Evolutionary conservation across 2,888 invertebrate genomes (phyloP).

Genomic region (Muscina levida): DNA sequence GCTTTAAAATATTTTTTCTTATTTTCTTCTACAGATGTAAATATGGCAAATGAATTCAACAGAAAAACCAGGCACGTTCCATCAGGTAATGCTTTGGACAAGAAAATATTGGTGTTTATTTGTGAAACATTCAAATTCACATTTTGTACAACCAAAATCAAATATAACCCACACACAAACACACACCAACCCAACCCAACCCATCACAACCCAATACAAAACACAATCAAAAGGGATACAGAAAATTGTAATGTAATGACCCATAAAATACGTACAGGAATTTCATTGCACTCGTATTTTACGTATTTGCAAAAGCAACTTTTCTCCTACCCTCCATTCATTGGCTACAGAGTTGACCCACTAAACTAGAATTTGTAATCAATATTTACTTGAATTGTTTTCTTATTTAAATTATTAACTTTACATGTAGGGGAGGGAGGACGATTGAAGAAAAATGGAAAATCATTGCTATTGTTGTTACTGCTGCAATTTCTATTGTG

Average conservation of each 20-base stretch:
- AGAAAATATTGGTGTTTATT: slow-evolving; percentile 55
- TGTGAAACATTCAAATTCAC: slow-evolving; percentile 43
- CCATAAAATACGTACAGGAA: slow-evolving; percentile 36
- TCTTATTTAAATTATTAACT: slow-evolving; percentile 37
- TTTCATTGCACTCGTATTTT: neutral
- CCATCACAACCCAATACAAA: no score
- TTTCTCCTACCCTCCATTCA: neutral
- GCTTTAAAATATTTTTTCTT: neutral
- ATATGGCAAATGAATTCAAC: slow-evolving; percentile 11
- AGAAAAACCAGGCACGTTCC: slow-evolving; percentile 53
- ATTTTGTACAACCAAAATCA: neutral
- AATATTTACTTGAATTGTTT: slow-evolving; percentile 55
- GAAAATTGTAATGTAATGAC: slow-evolving; percentile 59
- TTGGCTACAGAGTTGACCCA: slow-evolving; percentile 52
- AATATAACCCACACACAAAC: no score
- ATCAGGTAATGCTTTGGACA: slow-evolving; percentile 48
- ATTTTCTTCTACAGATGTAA: neutral
- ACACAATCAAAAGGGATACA: slow-evolving; percentile 40
- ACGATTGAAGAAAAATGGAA: slow-evolving; percentile 12
- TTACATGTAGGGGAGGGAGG: no score
- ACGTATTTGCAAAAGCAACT: no score
- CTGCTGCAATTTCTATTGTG: neutral
- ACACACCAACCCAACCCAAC: no score
- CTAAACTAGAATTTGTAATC: slow-evolving; percentile 58
- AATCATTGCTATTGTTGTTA: slow-evolving; percentile 25